Conservation (phyloP, 1,140 invertebrate species). For the Atta texana region DNA sequence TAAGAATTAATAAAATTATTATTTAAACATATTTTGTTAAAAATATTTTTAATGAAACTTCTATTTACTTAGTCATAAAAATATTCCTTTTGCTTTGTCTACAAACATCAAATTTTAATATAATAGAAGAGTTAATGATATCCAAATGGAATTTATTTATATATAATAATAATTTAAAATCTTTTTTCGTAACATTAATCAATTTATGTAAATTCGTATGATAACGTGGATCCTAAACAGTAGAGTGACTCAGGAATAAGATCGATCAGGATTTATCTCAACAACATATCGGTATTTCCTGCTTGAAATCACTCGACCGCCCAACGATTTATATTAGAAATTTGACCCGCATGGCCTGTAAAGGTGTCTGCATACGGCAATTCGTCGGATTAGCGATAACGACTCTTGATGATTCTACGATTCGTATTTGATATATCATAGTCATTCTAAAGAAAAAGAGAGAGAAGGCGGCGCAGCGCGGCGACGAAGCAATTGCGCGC, state of each 20-base stretch:
- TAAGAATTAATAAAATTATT: constrained; percentile 8
- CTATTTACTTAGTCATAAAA: neutral
- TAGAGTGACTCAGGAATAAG: neutral
- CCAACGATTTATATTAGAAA: constrained; percentile 31
- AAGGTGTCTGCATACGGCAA: neutral
- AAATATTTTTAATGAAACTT: neutral
- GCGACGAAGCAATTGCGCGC: constrained; percentile 5
- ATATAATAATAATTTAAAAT: neutral
- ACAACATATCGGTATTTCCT: neutral
- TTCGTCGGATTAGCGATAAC: constrained; percentile 23
- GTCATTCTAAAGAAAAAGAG: neutral
- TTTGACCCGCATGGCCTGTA: neutral
- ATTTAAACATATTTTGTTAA: neutral
- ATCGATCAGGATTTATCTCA: neutral
- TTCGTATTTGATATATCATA: constrained; percentile 8
- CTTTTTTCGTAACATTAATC: neutral
- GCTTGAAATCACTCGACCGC: neutral
- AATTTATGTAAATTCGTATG: neutral
- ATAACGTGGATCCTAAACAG: neutral
- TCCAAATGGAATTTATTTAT: neutral
- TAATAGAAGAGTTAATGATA: neutral
- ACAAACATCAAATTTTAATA: neutral
- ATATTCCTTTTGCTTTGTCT: neutral
- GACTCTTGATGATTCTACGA: too few relatives aligned
- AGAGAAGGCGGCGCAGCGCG: neutral